Evolutionary conservation across 2,113 vertebrate species (phyloP).

Genomic region (Oriolus oriolus): DNA sequence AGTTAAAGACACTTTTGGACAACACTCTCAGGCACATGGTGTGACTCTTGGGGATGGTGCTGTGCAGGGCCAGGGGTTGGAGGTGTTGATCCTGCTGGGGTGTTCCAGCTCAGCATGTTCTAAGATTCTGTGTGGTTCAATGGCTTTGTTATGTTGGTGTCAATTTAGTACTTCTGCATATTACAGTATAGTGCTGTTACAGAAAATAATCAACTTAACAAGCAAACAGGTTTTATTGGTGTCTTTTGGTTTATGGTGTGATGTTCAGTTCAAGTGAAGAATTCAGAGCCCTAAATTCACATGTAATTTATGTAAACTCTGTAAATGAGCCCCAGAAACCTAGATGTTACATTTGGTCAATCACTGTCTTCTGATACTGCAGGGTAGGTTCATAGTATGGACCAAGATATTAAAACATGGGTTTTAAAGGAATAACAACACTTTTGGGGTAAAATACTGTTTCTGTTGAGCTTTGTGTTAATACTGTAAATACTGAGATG

Average conservation of each 20-base stretch:
- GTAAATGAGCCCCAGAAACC: neutral
- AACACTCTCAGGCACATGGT: neutral
- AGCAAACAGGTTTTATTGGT: neutral
- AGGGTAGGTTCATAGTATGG: neutral
- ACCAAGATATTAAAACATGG: neutral
- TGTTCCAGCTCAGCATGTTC: neutral
- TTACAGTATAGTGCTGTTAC: neutral
- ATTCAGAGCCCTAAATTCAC: neutral
- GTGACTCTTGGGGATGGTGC: neutral
- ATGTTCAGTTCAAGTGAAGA: neutral
- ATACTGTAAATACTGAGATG: neutral
- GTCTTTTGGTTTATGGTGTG: neutral
- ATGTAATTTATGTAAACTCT: neutral
- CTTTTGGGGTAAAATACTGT: neutral
- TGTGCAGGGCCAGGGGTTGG: neutral
- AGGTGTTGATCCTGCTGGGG: neutral
- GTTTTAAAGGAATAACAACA: neutral
- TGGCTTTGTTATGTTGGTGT: neutral
- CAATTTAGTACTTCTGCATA: neutral
- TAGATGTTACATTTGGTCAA: neutral
- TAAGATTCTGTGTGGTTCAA: neutral
- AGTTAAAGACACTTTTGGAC: neutral
- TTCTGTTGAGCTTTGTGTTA: neutral
- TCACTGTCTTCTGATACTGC: neutral
- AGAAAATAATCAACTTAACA: neutral